Base-by-base conservation (phyloP, 2,888 invertebrate genomes). In the Dioctria rufipes region DNA sequence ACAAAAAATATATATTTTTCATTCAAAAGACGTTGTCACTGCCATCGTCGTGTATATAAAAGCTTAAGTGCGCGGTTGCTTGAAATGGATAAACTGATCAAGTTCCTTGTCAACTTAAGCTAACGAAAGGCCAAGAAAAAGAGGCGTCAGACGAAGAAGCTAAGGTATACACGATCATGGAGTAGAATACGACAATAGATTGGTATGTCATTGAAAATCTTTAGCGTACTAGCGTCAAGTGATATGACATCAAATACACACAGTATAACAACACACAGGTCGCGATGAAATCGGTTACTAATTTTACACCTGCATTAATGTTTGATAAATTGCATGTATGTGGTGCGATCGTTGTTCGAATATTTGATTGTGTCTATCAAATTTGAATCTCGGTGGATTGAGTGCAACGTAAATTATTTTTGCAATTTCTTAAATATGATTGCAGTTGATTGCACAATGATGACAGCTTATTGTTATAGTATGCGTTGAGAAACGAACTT, bases 1-100 rank as follows among this genome's bases (percentile, higher is more conserved):
- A 77, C 61, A 75, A 81, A 81, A 61, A 58, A 60, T 25, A 0
- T 25, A 1, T 25, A 1, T 25, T 75, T 78, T 81, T 81, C 81
- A 81, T 81, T 81, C 81, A 81, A 80, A 61, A 80, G 49, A 80
- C 81, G 80, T 81, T 63, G 60, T 46, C 39, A 25, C 25, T 25
- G 25, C 25, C 25, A 42, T 66, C 40, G 58, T 58, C 67, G 60
- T 51, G 58, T 37, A 9, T 42, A 42, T 65, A 67, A 67, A 67
- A 67, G 67, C 43, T 43, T 67, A 43, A 67, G 25, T 25, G 43
- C 25, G 25, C 46, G 25, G 46, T 67, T 13, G 67, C 42, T 46
- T 67, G 46, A 25, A 67, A 42, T 46, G 46, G 5, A 67, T 40
- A 67, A 42, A 67, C 67, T 25, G 46, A 25, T 67, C 42, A 13